phyloP scores from a whole-genome alignment of 2,888 invertebrate genomes.

The Agapetus fuscipes region DNA sequence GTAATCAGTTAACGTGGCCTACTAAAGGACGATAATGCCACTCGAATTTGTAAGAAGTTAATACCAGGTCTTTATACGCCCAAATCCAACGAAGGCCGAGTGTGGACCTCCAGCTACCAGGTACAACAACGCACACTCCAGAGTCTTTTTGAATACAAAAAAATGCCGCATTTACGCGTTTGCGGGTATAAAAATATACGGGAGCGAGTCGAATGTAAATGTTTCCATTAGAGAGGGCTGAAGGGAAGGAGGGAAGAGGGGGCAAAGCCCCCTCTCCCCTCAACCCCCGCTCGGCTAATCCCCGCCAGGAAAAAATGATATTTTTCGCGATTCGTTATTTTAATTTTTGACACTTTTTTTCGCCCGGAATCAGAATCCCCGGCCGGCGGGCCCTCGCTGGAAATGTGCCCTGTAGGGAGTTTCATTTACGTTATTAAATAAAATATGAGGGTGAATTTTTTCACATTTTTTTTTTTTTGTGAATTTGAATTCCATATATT shows the following conservation, averaged over 20 bases:
- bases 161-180: constrained; percentile 14
- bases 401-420: constrained; percentile 19
- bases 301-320: constrained; percentile 17
- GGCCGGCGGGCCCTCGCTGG: constrained; percentile 8
- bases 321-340: constrained; percentile 22
- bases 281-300: constrained; percentile 13
- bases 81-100: neutral
- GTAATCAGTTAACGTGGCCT: neutral
- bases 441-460: constrained; percentile 22
- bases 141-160: constrained; percentile 7
- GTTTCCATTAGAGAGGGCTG: constrained; percentile 17
- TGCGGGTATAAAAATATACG: constrained; percentile 15
- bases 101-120: neutral
- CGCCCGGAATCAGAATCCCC: constrained; percentile 17
- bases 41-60: neutral
- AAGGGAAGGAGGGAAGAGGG: constrained; percentile 3
- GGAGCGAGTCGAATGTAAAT: constrained; percentile 18
- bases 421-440: constrained; percentile 22
- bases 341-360: constrained; percentile 21
- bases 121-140: too few relatives aligned
- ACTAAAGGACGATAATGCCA: neutral
- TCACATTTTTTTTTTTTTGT: constrained; percentile 13
- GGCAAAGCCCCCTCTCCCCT: constrained; percentile 2
- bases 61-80: neutral
- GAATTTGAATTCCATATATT: constrained; percentile 16